Conservation (phyloP, 30 jellyfish, hydroid and myxozoan genomes). For the Aurelia coerulea region DNA sequence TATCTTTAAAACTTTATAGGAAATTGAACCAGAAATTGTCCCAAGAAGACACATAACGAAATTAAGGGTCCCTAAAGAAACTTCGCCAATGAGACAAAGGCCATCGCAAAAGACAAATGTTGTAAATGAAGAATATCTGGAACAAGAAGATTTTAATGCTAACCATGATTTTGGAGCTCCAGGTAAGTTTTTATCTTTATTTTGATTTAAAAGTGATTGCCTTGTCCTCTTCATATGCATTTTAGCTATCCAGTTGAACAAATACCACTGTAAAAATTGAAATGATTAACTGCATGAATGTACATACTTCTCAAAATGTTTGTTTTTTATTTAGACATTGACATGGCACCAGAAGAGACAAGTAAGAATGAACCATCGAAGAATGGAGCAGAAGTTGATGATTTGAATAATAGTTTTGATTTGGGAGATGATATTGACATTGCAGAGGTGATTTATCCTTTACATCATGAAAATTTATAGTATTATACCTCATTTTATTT, state of each 20-base stretch:
- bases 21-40: not conserved
- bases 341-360: not conserved
- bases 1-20: not conserved
- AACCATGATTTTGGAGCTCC: not conserved
- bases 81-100: conserved; percentile 3
- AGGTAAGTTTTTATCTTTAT: not conserved
- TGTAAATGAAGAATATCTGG: not conserved
- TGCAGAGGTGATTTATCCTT: conserved; percentile 14
- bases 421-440: conserved; percentile 57
- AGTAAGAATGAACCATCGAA: not conserved
- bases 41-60: conserved; percentile 23
- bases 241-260: too few relatives aligned
- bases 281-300: too few relatives aligned
- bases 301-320: not conserved
- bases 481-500: too few relatives aligned
- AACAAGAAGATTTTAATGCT: not conserved
- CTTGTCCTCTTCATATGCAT: too few relatives aligned
- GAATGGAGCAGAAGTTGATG: not conserved
- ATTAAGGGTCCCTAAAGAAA: conserved; percentile 38
- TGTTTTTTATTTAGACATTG: not conserved
- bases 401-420: conserved; percentile 32
- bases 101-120: not conserved
- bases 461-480: not conserved
- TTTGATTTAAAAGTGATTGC: too few relatives aligned
- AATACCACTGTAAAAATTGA: too few relatives aligned